Evolutionary conservation across 2,113 vertebrate genomes (phyloP).

Genomic region (Phaethon lepturus): DNA sequence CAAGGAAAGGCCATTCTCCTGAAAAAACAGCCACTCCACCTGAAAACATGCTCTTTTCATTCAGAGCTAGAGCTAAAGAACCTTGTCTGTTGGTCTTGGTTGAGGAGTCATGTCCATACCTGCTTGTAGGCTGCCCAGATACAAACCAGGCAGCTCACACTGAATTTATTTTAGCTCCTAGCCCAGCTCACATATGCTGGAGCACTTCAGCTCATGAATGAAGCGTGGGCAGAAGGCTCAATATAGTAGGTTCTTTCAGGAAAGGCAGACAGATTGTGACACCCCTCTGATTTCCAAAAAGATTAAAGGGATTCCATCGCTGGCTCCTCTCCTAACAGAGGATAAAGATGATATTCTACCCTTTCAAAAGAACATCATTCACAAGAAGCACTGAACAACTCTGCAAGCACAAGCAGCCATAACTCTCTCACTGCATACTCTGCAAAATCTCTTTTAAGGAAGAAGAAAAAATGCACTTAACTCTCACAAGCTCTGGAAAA

Average conservation of each 20-base stretch:
- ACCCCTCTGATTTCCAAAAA: neutral
- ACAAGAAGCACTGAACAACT: neutral
- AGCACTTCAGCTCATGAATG: neutral
- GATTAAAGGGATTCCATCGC: neutral
- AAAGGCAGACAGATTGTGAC: neutral
- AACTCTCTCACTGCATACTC: neutral
- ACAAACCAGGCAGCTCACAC: neutral
- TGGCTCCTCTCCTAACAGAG: neutral
- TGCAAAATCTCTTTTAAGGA: neutral
- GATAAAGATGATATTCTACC: neutral
- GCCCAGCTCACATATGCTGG: neutral
- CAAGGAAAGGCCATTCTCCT: neutral
- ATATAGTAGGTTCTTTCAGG: neutral
- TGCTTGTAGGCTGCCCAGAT: neutral
- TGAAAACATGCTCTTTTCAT: accelerated
- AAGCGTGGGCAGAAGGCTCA: neutral
- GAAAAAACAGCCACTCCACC: neutral
- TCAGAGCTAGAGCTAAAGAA: neutral
- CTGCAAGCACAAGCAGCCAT: neutral
- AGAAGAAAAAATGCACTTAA: neutral
- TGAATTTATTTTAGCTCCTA: neutral
- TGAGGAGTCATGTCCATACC: neutral
- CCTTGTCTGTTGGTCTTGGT: accelerated
- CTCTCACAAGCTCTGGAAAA: neutral
- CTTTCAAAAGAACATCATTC: neutral